Percentiles rank a stretch among this genome's conserved stretches.
Conservation (phyloP, 2,888 invertebrate genomes). For the Phalangium opilio region DNA sequence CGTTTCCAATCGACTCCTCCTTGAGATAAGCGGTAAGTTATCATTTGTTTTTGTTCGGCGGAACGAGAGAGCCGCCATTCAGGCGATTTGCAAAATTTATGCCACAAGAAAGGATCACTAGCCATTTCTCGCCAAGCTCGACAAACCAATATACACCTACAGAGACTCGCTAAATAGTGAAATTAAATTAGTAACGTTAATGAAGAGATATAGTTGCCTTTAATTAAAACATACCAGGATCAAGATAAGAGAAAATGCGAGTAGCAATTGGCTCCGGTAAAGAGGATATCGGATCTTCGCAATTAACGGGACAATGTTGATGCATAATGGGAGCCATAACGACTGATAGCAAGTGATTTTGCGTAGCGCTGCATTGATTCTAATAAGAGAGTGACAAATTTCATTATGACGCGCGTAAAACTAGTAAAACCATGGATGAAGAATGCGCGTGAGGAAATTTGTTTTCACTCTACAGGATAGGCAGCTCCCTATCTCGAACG, state of each 20-base stretch:
- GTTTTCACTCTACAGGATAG: too few species aligned
- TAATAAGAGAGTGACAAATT: conserved; percentile 20
- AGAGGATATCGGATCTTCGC: conserved; percentile 33
- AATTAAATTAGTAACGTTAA: too few species aligned
- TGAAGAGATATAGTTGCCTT: not conserved
- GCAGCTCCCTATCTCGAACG: too few species aligned
- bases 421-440: too few species aligned
- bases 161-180: conserved; percentile 29
- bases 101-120: conserved; percentile 32
- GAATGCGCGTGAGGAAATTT: too few species aligned
- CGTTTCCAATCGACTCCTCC: conserved; percentile 34
- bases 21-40: conserved; percentile 27
- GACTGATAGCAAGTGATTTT: conserved; percentile 33
- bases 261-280: conserved; percentile 31
- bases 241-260: conserved; percentile 33
- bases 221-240: conserved; percentile 29
- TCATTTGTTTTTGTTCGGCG: conserved; percentile 32
- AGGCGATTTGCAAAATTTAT: conserved; percentile 30
- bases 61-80: conserved; percentile 33
- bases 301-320: conserved; percentile 34
- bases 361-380: conserved; percentile 31
- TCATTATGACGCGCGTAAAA: conserved; percentile 27
- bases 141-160: conserved; percentile 29
- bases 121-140: conserved; percentile 30
- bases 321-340: conserved; percentile 31